phyloP scores from a whole-genome alignment of 2,797 vertebrate genomes.

The Borostomias antarcticus region DNA sequence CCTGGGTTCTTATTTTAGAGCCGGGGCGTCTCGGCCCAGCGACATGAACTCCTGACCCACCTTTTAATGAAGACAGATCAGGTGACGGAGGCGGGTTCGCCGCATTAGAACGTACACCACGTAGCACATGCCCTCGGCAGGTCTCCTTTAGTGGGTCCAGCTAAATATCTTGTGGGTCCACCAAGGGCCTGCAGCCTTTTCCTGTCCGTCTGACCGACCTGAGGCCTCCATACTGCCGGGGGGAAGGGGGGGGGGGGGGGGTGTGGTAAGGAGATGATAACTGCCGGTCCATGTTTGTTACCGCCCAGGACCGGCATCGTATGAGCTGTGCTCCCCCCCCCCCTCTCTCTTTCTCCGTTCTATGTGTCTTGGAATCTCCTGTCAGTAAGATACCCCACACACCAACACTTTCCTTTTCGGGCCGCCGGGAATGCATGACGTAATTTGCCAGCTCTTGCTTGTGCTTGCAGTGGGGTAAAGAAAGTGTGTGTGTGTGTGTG shows the following conservation, averaged over 20 bases:
- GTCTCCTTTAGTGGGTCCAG: no score
- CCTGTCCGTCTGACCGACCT: no score
- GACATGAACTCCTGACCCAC: conserved; percentile 73
- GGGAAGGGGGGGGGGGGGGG: no score
- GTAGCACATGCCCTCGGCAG: not conserved
- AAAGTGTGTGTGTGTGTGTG: conserved; percentile 6
- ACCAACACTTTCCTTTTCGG: conserved; percentile 79
- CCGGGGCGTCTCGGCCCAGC: conserved; percentile 64
- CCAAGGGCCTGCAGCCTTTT: no score
- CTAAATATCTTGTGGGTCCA: no score
- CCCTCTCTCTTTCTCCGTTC: not conserved
- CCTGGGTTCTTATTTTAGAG: conserved; percentile 73
- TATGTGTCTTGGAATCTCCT: conserved; percentile 37
- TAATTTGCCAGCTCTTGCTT: conserved; percentile 69
- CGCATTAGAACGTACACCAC: conserved; percentile 4
- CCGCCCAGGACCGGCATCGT: not conserved
- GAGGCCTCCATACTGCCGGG: no score
- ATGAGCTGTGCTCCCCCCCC: not conserved
- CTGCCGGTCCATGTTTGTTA: conserved; percentile 18
- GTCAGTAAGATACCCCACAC: conserved; percentile 50
- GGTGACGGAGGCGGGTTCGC: conserved; percentile 56
- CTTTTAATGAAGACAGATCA: conserved; percentile 72
- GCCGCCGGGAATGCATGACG: conserved; percentile 81
- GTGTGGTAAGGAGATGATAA: conserved; percentile 38
- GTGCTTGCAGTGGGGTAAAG: not conserved